Conservation (phyloP, 2,888 invertebrate species). For the Lasius platythorax region DNA sequence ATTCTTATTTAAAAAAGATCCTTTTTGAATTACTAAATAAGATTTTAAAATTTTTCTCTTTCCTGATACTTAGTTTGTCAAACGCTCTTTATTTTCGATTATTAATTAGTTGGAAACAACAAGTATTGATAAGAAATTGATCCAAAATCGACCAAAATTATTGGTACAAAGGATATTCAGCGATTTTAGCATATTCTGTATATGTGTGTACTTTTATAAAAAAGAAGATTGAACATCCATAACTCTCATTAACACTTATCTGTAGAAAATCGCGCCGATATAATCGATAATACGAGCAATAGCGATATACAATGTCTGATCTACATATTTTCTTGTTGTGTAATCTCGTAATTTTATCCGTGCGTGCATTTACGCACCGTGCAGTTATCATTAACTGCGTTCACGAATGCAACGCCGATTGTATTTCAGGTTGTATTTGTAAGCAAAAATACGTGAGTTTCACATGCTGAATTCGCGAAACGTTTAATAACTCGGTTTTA, state of each 20-base stretch:
- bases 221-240: not conserved
- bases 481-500: not conserved
- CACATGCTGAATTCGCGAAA: constrained; percentile 51
- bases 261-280: not conserved
- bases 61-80: not conserved
- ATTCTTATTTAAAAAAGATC: not conserved
- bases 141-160: not conserved
- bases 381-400: constrained; percentile 21
- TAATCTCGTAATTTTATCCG: constrained; percentile 58
- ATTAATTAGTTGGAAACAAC: not conserved
- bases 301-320: constrained; percentile 28
- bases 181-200: not conserved
- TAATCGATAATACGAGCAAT: not conserved
- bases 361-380: not conserved
- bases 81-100: not conserved
- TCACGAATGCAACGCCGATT: not conserved
- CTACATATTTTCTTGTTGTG: constrained; percentile 41
- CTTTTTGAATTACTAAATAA: constrained; percentile 4
- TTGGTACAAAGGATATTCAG: not conserved
- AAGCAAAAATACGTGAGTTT: constrained; percentile 12
- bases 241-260: not conserved
- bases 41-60: not conserved
- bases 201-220: not conserved
- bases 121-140: not conserved
- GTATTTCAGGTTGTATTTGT: constrained; percentile 3